Percentiles rank a stretch among this genome's conserved stretches.
Conservation (phyloP, 2,888 invertebrate species). For the Nysson spinosus region DNA sequence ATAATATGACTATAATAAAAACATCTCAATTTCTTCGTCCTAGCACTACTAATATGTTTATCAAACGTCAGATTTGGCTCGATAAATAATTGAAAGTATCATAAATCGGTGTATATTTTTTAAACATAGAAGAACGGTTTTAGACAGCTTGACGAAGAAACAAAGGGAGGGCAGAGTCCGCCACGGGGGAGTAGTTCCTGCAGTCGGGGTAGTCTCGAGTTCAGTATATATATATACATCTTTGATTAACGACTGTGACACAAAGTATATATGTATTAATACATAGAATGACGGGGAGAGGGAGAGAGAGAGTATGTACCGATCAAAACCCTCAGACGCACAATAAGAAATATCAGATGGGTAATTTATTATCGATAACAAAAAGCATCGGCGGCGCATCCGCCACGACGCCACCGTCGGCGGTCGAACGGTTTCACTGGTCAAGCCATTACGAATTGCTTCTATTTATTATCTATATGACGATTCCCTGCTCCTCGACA, state of each 20-base stretch:
- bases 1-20: too few relatives aligned
- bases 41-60: too few relatives aligned
- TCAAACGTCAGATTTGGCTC: too few relatives aligned
- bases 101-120: slow-evolving; percentile 1
- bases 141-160: slow-evolving; percentile 22
- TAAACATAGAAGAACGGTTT: neutral
- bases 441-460: slow-evolving; percentile 68
- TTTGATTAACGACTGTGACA: slow-evolving; percentile 72
- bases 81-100: neutral
- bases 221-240: slow-evolving; percentile 59
- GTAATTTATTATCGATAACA: slow-evolving; percentile 75
- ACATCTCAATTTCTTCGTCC: too few relatives aligned
- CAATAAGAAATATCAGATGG: slow-evolving; percentile 75
- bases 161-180: slow-evolving; percentile 20
- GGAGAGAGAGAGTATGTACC: slow-evolving; percentile 55
- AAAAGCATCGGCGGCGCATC: slow-evolving; percentile 65
- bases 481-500: slow-evolving; percentile 44
- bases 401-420: slow-evolving; percentile 45
- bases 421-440: slow-evolving; percentile 52
- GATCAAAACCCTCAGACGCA: slow-evolving; percentile 74
- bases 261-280: slow-evolving; percentile 59
- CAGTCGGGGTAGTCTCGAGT: slow-evolving; percentile 29
- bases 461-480: slow-evolving; percentile 69
- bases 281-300: slow-evolving; percentile 12
- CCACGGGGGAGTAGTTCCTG: slow-evolving; percentile 37